Evolutionary conservation across 2,888 invertebrate species (phyloP).

Genomic region (Apamea monoglypha): DNA sequence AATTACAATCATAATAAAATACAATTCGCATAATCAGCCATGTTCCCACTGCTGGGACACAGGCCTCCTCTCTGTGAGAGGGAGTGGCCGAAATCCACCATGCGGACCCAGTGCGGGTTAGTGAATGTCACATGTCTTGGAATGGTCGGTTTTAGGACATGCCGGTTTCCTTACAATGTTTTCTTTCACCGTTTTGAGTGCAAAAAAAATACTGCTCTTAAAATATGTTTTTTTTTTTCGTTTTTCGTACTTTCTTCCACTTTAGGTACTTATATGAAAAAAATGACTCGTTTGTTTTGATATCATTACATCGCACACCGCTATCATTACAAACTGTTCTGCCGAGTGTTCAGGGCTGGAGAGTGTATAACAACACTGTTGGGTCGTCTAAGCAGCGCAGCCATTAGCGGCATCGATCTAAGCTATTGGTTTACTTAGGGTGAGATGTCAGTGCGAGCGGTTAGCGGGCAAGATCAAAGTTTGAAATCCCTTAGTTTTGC

Average conservation of each 20-base stretch:
- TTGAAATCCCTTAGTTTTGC: not conserved
- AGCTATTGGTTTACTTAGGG: constrained; percentile 56
- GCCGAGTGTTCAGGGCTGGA: constrained; percentile 1
- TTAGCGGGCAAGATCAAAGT: not conserved
- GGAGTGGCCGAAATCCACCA: not conserved
- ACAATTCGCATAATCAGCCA: not conserved
- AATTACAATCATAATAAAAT: not conserved
- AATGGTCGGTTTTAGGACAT: not conserved
- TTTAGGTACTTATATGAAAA: no score
- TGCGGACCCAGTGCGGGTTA: not conserved
- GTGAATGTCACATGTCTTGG: not conserved
- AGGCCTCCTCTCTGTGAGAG: not conserved
- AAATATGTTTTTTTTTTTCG: not conserved
- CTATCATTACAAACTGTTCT: constrained; percentile 13
- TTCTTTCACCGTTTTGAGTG: not conserved
- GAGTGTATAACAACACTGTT: constrained; percentile 20
- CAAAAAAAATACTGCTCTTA: not conserved
- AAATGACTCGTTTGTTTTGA: constrained; percentile 9
- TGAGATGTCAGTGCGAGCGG: constrained; percentile 4
- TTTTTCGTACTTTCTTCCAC: not conserved
- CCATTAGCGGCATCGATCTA: constrained; percentile 61
- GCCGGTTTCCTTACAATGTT: not conserved
- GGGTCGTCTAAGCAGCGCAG: constrained; percentile 40
- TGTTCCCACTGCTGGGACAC: not conserved
- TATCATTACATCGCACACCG: constrained; percentile 19